Conservation (phyloP, 2,113 vertebrate genomes). For the Otocyon megalotis region DNA sequence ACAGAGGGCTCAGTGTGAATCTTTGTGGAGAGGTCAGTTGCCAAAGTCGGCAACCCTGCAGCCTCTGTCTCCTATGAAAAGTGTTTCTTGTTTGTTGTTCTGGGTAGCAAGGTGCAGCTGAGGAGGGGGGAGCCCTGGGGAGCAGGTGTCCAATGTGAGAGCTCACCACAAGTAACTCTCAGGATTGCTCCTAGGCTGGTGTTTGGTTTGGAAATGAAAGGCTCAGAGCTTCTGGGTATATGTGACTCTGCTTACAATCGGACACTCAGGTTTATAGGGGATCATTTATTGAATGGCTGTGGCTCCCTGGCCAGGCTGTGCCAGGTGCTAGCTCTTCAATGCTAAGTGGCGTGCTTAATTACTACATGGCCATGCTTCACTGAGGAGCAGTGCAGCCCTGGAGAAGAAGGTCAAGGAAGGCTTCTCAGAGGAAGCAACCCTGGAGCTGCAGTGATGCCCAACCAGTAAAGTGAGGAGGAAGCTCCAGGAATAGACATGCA, state of each 20-base stretch:
- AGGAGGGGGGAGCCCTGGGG: not conserved
- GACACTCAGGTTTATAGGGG: rapidly evolving
- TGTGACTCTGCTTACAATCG: not conserved
- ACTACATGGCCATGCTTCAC: not conserved
- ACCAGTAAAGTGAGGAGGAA: not conserved
- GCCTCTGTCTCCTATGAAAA: not conserved
- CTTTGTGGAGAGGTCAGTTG: not conserved
- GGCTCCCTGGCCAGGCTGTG: not conserved
- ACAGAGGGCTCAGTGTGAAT: not conserved
- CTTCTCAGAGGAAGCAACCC: not conserved
- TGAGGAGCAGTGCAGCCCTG: too few species aligned
- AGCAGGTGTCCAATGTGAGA: not conserved
- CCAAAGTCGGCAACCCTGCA: not conserved
- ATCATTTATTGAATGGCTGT: not conserved
- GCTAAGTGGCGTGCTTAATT: not conserved
- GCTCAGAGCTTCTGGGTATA: not conserved
- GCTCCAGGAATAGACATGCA: not conserved
- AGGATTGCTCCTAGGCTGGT: too few species aligned
- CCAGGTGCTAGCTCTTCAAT: not conserved
- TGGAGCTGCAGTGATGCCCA: not conserved
- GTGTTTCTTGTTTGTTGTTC: not conserved
- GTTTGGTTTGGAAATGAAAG: not conserved
- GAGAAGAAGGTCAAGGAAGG: not conserved
- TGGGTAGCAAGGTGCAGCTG: too few species aligned
- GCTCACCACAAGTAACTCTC: not conserved